Conservation (phyloP, 2,797 vertebrate species). For the Lophius americanus region DNA sequence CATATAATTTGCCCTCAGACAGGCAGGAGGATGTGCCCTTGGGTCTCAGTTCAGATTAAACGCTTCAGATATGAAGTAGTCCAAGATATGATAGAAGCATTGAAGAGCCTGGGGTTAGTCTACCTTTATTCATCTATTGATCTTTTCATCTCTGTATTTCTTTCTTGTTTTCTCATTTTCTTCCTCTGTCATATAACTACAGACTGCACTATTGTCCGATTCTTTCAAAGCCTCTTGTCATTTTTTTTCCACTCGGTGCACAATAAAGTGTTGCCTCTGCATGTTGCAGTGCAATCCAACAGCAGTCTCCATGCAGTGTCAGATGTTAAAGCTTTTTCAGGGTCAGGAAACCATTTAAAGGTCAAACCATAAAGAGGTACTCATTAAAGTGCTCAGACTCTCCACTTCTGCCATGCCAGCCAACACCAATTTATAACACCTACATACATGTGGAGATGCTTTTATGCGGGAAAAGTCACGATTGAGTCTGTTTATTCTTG, state of each 20-base stretch:
- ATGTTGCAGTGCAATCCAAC: slow-evolving; percentile 13
- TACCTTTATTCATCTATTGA: slow-evolving; percentile 60
- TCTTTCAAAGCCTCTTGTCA: slow-evolving; percentile 7
- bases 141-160: slow-evolving; percentile 45
- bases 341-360: slow-evolving; percentile 40
- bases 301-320: slow-evolving; percentile 33
- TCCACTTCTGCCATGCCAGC: slow-evolving; percentile 25
- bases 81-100: slow-evolving; percentile 48
- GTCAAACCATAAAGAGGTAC: slow-evolving; percentile 45
- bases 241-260: slow-evolving; percentile 2
- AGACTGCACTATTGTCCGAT: slow-evolving; percentile 23
- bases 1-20: slow-evolving; percentile 26
- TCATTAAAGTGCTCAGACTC: slow-evolving; percentile 46
- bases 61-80: slow-evolving; percentile 53
- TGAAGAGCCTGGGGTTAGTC: slow-evolving; percentile 44
- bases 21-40: slow-evolving; percentile 30
- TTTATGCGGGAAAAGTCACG: slow-evolving; percentile 8
- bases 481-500: slow-evolving; percentile 13
- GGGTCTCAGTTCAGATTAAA: slow-evolving; percentile 57
- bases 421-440: slow-evolving; percentile 31
- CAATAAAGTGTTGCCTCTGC: not conserved
- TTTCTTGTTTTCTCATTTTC: slow-evolving; percentile 34
- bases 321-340: slow-evolving; percentile 48
- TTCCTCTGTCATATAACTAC: slow-evolving; percentile 28
- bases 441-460: not conserved